Evolutionary conservation across 2,113 vertebrate species (phyloP), one percentile per base, ranked within the genome.

Genomic region (Eonycteris spelaea): DNA sequence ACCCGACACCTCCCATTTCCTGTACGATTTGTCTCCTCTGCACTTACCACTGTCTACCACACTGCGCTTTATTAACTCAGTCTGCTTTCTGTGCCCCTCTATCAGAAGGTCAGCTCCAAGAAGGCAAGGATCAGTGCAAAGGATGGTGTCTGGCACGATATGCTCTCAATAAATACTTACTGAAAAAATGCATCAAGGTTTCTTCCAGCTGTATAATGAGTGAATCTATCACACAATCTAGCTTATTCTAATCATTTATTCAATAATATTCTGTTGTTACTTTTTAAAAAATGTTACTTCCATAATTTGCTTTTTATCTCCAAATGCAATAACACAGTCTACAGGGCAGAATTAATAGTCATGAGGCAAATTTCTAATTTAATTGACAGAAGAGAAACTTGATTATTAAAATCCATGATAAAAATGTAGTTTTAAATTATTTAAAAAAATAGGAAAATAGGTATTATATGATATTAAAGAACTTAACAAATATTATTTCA

Each of bases 341-440:
- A 73, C 4, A 73, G 3, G 6, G 38, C 53, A 84, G 61, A 91
- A 90, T 73, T 55, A 70, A 63, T 0, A 77, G 45, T 38, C 30
- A 65, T 48, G 51, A 55, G 18, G n/a, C 18, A 91, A 63, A 63
- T 80, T 83, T 90, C 43, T 73, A 94, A 77, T 33, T 75, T 93
- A 77, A 89, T 5, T 78, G 38, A 84, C 2, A 38, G 21, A 94
- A 85, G n/a, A 89, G 7, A 86, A 95, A 84, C 22, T 26, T 63
- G 55, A 74, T 74, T 26, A 85, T 43, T 92, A 83, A 92, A 95
- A 86, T 83, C 63, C 71, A 94, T 38, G 22, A 83, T 77, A 51
- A 55, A 96, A 91, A 86, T 35, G 55, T 0, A 77, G n/a, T 80
- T 89, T 86, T 77, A 92, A 78, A 43, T 63, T 55, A 87, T 4